Conservation (phyloP, 2,113 vertebrate species). For the Psephotus haematonotus region DNA sequence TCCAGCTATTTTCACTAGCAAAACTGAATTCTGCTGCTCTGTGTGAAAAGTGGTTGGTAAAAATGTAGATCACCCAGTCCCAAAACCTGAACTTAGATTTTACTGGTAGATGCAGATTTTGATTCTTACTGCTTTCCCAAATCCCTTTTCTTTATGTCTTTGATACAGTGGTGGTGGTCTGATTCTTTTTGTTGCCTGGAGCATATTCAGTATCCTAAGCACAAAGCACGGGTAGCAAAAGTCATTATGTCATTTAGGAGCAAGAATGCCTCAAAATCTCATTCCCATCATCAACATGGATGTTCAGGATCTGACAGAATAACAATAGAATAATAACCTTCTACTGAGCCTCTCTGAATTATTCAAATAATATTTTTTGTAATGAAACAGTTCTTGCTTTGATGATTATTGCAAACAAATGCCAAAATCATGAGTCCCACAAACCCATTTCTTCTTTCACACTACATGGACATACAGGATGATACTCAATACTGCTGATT, state of each 20-base stretch:
- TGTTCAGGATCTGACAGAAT: neutral
- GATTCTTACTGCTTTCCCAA: neutral
- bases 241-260: neutral
- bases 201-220: neutral
- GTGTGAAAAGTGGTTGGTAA: neutral
- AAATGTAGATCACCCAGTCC: neutral
- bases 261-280: neutral
- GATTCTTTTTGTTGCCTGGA: neutral
- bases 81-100: neutral
- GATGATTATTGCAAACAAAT: neutral
- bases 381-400: neutral
- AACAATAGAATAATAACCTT: neutral
- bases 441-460: neutral
- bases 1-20: neutral
- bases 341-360: neutral
- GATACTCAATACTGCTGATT: neutral
- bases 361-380: neutral
- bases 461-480: neutral
- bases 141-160: neutral
- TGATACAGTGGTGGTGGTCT: neutral
- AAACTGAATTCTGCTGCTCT: neutral
- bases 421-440: neutral
- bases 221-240: neutral
- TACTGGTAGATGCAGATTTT: neutral
- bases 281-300: neutral